Percentiles rank a stretch among this genome's conserved stretches.
These are phyloP conservation scores for Meganola albula DNA, from an alignment of 2,888 invertebrate genomes.

Conservation along the genomic window DNA sequence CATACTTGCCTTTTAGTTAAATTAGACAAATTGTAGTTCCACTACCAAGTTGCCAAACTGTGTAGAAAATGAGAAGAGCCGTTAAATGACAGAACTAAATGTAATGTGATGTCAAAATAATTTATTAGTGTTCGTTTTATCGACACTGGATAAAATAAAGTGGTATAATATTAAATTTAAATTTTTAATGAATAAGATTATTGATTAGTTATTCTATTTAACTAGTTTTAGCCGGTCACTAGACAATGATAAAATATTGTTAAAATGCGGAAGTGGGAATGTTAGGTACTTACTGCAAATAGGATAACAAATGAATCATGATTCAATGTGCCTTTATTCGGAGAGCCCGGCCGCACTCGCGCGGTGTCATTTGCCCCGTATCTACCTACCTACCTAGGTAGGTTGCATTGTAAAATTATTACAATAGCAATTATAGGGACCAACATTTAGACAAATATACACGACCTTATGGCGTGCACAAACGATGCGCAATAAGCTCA, in stretches of 20 bases:
- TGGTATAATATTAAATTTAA: conserved; percentile 70
- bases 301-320: conserved; percentile 64
- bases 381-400: too few relatives aligned
- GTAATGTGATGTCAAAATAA: conserved; percentile 68
- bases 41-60: conserved; percentile 76
- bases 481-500: conserved; percentile 52
- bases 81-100: conserved; percentile 59
- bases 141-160: conserved; percentile 54
- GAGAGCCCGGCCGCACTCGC: conserved; percentile 62
- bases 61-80: conserved; percentile 57
- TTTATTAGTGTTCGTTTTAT: conserved; percentile 52
- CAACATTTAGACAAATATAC: conserved; percentile 77
- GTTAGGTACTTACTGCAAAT: conserved; percentile 60
- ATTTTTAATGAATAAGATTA: conserved; percentile 48
- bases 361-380: conserved; percentile 57
- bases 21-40: conserved; percentile 68
- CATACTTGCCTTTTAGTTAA: conserved; percentile 61
- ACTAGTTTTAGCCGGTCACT: conserved; percentile 65
- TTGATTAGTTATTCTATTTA: conserved; percentile 53
- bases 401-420: conserved; percentile 46
- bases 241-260: conserved; percentile 47
- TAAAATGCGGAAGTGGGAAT: conserved; percentile 45
- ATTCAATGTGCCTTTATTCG: conserved; percentile 76
- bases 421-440: conserved; percentile 77
- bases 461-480: conserved; percentile 53